These are phyloP conservation scores for Alexandromys oeconomus DNA, from an alignment of 2,797 vertebrate species.

Conservation along the genomic window DNA sequence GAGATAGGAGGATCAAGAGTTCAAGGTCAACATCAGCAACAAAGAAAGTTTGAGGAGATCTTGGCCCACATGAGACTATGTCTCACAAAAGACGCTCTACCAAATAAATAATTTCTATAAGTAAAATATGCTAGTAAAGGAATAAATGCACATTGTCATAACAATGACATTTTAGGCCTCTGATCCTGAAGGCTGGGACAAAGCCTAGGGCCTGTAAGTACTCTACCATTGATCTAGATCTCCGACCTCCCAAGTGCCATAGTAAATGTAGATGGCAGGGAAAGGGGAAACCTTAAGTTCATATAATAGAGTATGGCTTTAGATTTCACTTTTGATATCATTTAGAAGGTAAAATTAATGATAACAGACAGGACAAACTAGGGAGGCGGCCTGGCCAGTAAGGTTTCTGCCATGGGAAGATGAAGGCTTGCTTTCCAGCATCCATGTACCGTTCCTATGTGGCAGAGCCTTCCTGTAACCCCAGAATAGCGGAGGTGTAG, in stretches of 20 bases:
- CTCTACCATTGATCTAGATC: background rate
- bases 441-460: background rate
- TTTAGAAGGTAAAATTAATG: conserved; percentile 60
- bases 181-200: background rate
- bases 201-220: background rate
- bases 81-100: background rate
- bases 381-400: background rate
- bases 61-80: background rate
- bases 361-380: conserved; percentile 40
- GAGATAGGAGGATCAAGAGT: background rate
- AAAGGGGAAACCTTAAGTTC: conserved; percentile 54
- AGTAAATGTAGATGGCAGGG: conserved; percentile 20
- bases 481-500: background rate
- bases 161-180: background rate
- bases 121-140: conserved; percentile 60
- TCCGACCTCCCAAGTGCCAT: background rate
- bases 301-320: conserved; percentile 16
- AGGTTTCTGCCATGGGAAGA: background rate
- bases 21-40: background rate
- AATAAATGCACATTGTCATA: conserved; percentile 44
- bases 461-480: background rate
- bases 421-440: background rate
- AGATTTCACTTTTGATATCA: conserved; percentile 38
- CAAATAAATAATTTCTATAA: conserved; percentile 31
- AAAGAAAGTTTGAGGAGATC: background rate